These are phyloP conservation scores for Xanthostigma xanthostigma DNA, from an alignment of 2,888 invertebrate species.

Conservation along the genomic window DNA sequence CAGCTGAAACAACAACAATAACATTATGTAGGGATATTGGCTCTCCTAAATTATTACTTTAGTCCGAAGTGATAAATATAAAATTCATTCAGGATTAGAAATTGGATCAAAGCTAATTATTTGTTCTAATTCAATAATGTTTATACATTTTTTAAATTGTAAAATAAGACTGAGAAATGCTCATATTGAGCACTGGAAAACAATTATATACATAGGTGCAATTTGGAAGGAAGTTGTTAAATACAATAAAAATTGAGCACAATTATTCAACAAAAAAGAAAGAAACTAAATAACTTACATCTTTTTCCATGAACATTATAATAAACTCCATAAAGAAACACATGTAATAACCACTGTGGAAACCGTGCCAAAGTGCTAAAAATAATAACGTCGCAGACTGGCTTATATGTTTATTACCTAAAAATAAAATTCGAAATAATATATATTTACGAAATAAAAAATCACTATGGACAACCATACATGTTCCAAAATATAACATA, in stretches of 20 bases:
- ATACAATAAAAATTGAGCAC: not conserved
- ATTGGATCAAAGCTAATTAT: too few species aligned
- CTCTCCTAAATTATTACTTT: too few species aligned
- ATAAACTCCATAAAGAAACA: constrained; percentile 86
- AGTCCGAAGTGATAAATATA: too few species aligned
- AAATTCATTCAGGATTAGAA: too few species aligned
- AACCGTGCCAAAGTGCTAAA: constrained; percentile 92
- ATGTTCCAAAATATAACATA: not conserved
- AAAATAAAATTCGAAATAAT: not conserved
- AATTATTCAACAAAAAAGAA: not conserved
- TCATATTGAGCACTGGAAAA: too few species aligned
- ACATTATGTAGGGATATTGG: not conserved
- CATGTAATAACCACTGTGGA: constrained; percentile 85
- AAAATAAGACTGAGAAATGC: too few species aligned
- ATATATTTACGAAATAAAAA: not conserved
- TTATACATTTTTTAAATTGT: too few species aligned
- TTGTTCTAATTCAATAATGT: too few species aligned
- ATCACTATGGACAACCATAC: not conserved
- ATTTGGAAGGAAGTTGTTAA: not conserved
- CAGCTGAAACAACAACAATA: constrained; percentile 29
- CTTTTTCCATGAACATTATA: constrained; percentile 72
- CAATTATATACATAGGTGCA: too few species aligned
- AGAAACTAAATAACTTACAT: constrained; percentile 36
- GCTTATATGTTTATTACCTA: constrained; percentile 36
- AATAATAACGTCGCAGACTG: constrained; percentile 72